Evolutionary conservation across 2,888 invertebrate genomes (phyloP).

Genomic region (Apamea sordens): DNA sequence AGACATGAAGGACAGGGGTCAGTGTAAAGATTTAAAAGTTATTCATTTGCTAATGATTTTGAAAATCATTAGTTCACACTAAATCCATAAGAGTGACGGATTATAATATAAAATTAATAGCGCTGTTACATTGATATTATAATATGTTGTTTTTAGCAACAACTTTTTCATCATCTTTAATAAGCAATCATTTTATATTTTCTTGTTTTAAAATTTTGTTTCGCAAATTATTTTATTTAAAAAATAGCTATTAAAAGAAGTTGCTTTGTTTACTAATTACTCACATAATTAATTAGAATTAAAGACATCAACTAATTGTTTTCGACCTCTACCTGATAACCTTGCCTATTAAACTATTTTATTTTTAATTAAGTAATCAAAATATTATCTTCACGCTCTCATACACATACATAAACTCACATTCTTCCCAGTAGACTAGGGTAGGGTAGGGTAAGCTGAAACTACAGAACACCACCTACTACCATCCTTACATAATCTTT

Average conservation of each 20-base stretch:
- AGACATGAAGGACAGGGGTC: background rate
- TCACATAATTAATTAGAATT: slow-evolving; percentile 4
- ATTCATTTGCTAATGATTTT: background rate
- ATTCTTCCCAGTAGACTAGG: no score
- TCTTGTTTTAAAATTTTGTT: background rate
- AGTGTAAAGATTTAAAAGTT: background rate
- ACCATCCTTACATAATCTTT: no score
- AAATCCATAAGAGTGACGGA: background rate
- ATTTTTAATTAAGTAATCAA: slow-evolving; percentile 1
- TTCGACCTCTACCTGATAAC: slow-evolving; percentile 14
- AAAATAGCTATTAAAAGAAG: background rate
- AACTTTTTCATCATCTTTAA: background rate
- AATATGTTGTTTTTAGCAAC: background rate
- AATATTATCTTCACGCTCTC: slow-evolving; percentile 53
- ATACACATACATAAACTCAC: slow-evolving; percentile 7
- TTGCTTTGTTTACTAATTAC: background rate
- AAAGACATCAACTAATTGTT: slow-evolving; percentile 11
- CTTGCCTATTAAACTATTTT: slow-evolving; percentile 7
- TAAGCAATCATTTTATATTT: background rate
- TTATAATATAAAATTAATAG: background rate
- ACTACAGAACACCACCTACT: no score
- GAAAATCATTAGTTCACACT: background rate
- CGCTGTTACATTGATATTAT: background rate
- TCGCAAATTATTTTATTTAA: background rate
- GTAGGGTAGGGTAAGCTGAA: no score